Percentiles rank a stretch among this genome's conserved stretches.
Conservation (phyloP, 2,888 invertebrate species). For the Pandemis cinnamomeana region DNA sequence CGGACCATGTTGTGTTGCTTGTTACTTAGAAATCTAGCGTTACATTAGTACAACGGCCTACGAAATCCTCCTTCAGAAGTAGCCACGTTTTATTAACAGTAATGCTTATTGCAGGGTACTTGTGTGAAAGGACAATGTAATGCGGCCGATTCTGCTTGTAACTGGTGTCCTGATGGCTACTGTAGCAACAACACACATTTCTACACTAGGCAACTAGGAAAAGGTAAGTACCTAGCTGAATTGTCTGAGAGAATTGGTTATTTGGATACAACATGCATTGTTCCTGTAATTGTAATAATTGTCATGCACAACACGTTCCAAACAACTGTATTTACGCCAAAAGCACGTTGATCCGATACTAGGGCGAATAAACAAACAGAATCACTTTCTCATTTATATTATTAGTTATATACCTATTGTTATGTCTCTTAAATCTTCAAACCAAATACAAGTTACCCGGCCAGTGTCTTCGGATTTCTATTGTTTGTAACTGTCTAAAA, state of each 20-base stretch:
- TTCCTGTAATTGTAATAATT: not conserved
- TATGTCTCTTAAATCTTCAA: too few species aligned
- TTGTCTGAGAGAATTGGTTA: not conserved
- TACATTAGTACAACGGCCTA: not conserved
- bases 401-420: too few species aligned
- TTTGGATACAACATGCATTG: not conserved
- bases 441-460: too few species aligned
- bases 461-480: too few species aligned
- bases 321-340: too few species aligned
- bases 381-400: too few species aligned
- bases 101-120: conserved; percentile 62
- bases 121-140: conserved; percentile 79
- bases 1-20: not conserved
- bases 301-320: too few species aligned
- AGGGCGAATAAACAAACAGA: too few species aligned
- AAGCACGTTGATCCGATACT: too few species aligned
- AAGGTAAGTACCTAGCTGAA: conserved; percentile 56
- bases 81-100: conserved; percentile 5
- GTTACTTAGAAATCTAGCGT: not conserved
- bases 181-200: conserved; percentile 77
- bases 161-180: conserved; percentile 79
- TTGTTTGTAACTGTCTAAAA: too few species aligned
- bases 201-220: conserved; percentile 65
- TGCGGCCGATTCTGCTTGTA: conserved; percentile 70
- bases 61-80: not conserved